Conservation (phyloP, 2,113 vertebrate species). For the Merops nubicus region DNA sequence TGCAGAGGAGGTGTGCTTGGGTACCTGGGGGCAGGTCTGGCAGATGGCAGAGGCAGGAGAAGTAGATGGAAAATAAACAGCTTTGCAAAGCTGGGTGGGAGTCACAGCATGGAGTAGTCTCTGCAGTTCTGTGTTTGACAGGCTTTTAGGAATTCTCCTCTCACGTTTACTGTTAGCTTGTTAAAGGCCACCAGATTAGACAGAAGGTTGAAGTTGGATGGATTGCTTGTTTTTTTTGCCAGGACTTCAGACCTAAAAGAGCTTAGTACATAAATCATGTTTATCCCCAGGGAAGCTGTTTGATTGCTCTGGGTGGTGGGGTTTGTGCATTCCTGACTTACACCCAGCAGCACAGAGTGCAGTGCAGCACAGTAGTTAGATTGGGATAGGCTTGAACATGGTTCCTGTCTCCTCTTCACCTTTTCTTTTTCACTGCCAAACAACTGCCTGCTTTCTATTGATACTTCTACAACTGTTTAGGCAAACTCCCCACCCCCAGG, state of each 20-base stretch:
- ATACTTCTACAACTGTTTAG: background rate
- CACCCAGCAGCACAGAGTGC: background rate
- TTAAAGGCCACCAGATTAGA: background rate
- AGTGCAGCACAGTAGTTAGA: background rate
- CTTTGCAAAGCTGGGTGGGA: background rate
- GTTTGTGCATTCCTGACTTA: background rate
- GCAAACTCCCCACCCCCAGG: background rate
- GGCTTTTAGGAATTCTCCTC: background rate
- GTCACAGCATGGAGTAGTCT: background rate
- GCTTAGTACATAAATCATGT: background rate
- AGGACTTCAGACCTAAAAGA: background rate
- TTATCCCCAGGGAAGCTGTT: background rate
- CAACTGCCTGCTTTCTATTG: background rate
- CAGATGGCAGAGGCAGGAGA: constrained; percentile 6
- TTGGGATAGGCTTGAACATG: background rate
- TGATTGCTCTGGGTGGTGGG: background rate
- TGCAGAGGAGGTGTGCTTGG: background rate
- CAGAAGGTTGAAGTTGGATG: background rate
- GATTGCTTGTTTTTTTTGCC: background rate
- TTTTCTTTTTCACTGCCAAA: background rate
- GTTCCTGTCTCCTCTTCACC: background rate
- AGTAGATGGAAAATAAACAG: background rate
- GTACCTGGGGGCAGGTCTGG: background rate
- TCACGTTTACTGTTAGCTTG: background rate
- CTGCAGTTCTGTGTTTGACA: background rate